Evolutionary conservation across 1,140 invertebrate genomes (phyloP), one percentile per base, ranked within the genome.

Genomic region (Drosophila grimshawi): DNA sequence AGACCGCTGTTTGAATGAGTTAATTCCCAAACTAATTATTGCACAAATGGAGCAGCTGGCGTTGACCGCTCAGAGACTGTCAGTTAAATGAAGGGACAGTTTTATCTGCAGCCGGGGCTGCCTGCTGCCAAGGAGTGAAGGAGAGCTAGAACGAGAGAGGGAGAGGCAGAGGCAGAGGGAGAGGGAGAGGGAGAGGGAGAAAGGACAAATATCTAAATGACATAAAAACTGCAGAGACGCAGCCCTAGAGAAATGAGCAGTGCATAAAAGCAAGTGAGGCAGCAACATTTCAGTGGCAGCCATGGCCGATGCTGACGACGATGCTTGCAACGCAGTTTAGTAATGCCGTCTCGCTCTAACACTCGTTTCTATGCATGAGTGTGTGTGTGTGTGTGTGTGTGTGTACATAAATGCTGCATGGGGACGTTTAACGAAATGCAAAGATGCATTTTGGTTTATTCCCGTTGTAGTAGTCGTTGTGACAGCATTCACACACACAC

Each of bases 231-330:
- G 29, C n/a, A 52, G 10, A 86, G 67, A 68, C 56, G 37, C 39
- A 41, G 43, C 1, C 19, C 19, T 19, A 19, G 19, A 32, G 46
- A 33, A 51, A 33, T 53, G 62, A 53, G 33, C 51, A 49, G 37
- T 49, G 45, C 68, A 81, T 86, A 63, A 86, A 86, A 79, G 19
- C 71, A 76, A 86, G 64, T 66, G 76, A 83, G 76, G 64, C 83
- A 83, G 71, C 79, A 79, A 60, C 57, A 41, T 33, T 37, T 63
- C 43, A 30, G 61, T 43, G 35, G 35, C 48, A 11, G 4, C 56
- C 56, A 41, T 39, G n/a, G 60, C 43, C 3, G 43, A 46, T 57
- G 37, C 30, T 53, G 30, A 29, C 72, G 59, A 35, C 63, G 11
- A 19, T 35, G 63, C 39, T 29, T 30, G 66, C 52, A 46, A 45